Conservation (phyloP, 2,113 vertebrate genomes). For the Trachemys scripta region DNA sequence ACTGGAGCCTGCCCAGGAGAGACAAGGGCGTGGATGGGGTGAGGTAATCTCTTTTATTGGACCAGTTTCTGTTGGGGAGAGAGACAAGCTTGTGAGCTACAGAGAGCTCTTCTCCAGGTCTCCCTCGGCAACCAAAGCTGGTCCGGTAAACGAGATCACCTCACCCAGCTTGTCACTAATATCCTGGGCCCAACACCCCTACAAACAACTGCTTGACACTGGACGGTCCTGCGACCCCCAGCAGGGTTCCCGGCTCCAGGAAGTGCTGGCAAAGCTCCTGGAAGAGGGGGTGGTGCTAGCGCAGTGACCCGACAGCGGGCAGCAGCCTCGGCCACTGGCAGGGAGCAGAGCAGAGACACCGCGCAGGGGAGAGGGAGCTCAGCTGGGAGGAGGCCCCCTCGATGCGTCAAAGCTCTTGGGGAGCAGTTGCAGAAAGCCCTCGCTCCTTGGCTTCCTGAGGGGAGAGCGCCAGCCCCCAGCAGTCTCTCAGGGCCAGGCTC, state of each 20-base stretch:
- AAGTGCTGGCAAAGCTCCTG: not conserved
- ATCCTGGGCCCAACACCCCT: not conserved
- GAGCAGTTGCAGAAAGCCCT: not conserved
- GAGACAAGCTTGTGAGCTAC: too few species aligned
- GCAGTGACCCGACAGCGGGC: not conserved
- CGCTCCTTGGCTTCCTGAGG: fast-evolving
- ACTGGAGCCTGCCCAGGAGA: not conserved
- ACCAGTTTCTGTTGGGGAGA: not conserved
- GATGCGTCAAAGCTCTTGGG: fast-evolving
- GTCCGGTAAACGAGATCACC: not conserved
- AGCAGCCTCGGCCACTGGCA: not conserved
- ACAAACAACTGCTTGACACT: too few species aligned
- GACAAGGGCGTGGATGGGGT: too few species aligned
- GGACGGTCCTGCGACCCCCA: too few species aligned
- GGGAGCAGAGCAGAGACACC: not conserved
- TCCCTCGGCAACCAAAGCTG: not conserved
- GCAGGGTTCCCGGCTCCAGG: not conserved
- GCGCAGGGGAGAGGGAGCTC: not conserved
- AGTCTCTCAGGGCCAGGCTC: fast-evolving
- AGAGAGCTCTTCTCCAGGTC: too few species aligned
- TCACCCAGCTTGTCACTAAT: not conserved
- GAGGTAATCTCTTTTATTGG: not conserved
- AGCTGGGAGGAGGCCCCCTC: fast-evolving
- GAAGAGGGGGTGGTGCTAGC: not conserved
- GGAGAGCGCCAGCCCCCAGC: not conserved